Base-by-base conservation (phyloP, 2,797 vertebrate genomes). In the Scomberomorus guttatus region DNA sequence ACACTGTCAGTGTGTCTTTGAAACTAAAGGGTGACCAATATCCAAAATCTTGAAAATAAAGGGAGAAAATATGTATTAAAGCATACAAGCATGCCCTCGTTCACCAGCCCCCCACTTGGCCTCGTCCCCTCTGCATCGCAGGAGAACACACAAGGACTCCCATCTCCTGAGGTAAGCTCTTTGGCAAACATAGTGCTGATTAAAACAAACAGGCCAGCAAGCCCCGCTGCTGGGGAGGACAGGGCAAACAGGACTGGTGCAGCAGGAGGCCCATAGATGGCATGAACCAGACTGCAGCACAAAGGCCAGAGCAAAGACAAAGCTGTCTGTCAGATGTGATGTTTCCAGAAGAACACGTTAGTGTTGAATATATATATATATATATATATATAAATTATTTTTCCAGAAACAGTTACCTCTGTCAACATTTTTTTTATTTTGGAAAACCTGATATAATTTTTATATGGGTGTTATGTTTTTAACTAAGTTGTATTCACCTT, bases 111-210 rank as follows among this genome's bases (percentile, higher is more conserved):
- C 27, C 34, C 50, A 44, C 70, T 61, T 78, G 71, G 71, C 71
- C 72, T 86, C 39, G 66, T 87, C 81, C 87, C 89, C 82, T 54
- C 75, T 81, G 84, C 81, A 68, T 80, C 29, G 69, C 73, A 72
- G 78, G 85, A 91, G 87, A 87, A 85, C 90, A 89, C 88, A 89
- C 88, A 92, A 90, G 86, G 85, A 89, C 87, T 91, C 79, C 84
- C 81, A 90, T 90, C 91, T 92, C 85, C 86, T 85, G 85, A 87
- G 83, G 81, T 89, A 93, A 90, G 90, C 89, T 91, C 85, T 94
- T 92, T 90, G 89, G 90, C 93, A 95, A 95, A 95, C 90, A 95
- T 48, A 80, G 73, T 78, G 87, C 89, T 93, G 92, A 95, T 94
- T 93, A 92, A 94, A 94, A 93, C 89, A 93, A 95, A 95, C 90